Base-by-base conservation (phyloP, 2,113 vertebrate species). In the Laticauda colubrina region DNA sequence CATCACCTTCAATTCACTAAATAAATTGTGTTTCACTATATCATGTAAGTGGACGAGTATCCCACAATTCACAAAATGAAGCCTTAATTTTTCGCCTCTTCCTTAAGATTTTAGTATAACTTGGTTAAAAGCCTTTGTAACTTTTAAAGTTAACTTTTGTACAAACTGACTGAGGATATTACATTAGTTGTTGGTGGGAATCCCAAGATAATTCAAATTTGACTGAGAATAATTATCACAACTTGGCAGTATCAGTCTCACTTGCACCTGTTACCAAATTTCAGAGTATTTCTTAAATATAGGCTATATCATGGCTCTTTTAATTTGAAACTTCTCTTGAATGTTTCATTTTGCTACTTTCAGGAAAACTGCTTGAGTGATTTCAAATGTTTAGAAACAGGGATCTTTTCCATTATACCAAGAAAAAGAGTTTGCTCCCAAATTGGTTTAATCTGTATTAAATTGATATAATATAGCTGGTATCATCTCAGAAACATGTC, bases 1-100 rank as follows among this genome's bases (percentile, higher is more conserved):
- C 20, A 88, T 93, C 94, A 96, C 96, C 95, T 95, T 95, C 93
- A 91, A 94, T 90, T 94, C 90, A 87, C 91, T 96, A 94, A 96
- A 90, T 95, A 94, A 95, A 86, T 51, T 43, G 0, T 88, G 34
- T 56, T 96, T 94, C 56, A 91, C 69, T 94, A 95, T 95, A 95
- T 94, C 93, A 92, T 54, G 51, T 89, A 94, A 95, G 94, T 94
- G 24, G 87, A 95, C 94, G 92, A 96, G 95, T 89, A 53, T 93
- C 93, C 94, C 93, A 85, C 64, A 91, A 90, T 94, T 88, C 87
- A 92, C 92, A 55, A 85, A 94, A 24, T 91, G 93, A 94, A 75
- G 4, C 3, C 91, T 93, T 85, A 34, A 7, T 91, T 93, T 95
- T 88, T 90, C 95, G 1, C 34, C 34, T 43, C 92, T 93, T 14